Conservation (phyloP, 2,797 vertebrate genomes). For the Cercopithecus diana region DNA sequence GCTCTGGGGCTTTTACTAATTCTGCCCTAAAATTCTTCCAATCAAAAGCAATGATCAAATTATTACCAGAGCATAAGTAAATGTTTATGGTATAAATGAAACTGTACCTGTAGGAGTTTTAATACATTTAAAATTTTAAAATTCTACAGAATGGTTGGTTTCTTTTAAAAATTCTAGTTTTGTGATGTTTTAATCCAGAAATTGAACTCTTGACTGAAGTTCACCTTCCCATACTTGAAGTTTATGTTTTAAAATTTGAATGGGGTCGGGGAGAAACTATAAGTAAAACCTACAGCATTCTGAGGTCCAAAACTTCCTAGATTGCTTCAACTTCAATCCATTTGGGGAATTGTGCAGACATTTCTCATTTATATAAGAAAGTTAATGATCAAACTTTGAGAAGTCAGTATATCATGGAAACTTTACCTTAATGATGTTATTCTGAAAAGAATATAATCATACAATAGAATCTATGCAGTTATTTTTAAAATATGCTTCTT, state of each 20-base stretch:
- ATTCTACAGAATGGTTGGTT: background rate
- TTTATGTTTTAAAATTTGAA: background rate
- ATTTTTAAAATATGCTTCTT: background rate
- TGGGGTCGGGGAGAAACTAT: background rate
- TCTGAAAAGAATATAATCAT: background rate
- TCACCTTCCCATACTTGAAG: background rate
- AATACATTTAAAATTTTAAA: background rate
- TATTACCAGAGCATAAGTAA: background rate
- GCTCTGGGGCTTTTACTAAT: background rate
- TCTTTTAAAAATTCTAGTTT: background rate
- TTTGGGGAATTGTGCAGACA: background rate
- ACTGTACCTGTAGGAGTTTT: background rate
- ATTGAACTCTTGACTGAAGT: background rate
- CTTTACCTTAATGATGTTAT: background rate
- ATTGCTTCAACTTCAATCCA: background rate
- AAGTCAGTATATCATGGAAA: background rate
- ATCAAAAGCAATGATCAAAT: background rate
- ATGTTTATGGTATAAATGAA: background rate
- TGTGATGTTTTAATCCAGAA: constrained; percentile 18
- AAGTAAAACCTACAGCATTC: background rate
- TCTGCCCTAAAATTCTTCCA: constrained; percentile 13
- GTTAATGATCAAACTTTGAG: constrained; percentile 11
- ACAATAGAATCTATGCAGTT: background rate
- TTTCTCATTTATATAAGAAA: background rate
- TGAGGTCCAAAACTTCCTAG: background rate